Conservation (phyloP, 2,888 invertebrate species). For the Kuschelorhynchus macadamiae region DNA sequence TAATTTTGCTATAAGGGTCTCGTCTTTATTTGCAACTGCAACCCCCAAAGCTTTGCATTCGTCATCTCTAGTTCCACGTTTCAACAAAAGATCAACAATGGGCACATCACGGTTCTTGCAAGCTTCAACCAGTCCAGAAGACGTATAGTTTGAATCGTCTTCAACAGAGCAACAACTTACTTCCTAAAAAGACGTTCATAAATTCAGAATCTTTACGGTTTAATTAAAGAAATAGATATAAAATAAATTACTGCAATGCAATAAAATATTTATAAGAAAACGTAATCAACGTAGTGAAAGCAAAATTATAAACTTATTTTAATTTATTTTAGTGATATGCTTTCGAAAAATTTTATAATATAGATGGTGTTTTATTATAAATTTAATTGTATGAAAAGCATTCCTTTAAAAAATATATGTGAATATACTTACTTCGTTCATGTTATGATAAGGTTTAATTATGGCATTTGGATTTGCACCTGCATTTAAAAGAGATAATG, state of each 20-base stretch:
- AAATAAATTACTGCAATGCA: too few species aligned
- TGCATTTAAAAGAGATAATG: slow-evolving; percentile 78
- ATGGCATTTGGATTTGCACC: slow-evolving; percentile 88
- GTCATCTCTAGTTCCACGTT: slow-evolving; percentile 89
- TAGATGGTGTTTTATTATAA: too few species aligned
- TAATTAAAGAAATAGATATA: not conserved
- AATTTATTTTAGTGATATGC: too few species aligned
- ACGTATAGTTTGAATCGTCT: slow-evolving; percentile 69
- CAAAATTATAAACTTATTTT: not conserved
- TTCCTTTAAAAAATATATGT: too few species aligned
- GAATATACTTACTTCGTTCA: slow-evolving; percentile 64
- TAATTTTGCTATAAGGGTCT: slow-evolving; percentile 82
- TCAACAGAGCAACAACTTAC: slow-evolving; percentile 68
- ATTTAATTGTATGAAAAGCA: too few species aligned
- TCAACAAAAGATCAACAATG: slow-evolving; percentile 83
- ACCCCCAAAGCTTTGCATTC: slow-evolving; percentile 86
- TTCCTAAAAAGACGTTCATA: slow-evolving; percentile 57
- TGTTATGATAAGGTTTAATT: slow-evolving; percentile 71
- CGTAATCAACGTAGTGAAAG: not conserved
- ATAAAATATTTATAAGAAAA: slow-evolving; percentile 5
- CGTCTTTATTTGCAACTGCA: slow-evolving; percentile 82
- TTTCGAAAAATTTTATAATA: too few species aligned
- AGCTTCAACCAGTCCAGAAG: slow-evolving; percentile 79
- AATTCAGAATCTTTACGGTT: too few species aligned
- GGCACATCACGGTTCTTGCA: slow-evolving; percentile 77